Conservation (phyloP, 2,797 vertebrate species). For the Melanotaenia nigrans region DNA sequence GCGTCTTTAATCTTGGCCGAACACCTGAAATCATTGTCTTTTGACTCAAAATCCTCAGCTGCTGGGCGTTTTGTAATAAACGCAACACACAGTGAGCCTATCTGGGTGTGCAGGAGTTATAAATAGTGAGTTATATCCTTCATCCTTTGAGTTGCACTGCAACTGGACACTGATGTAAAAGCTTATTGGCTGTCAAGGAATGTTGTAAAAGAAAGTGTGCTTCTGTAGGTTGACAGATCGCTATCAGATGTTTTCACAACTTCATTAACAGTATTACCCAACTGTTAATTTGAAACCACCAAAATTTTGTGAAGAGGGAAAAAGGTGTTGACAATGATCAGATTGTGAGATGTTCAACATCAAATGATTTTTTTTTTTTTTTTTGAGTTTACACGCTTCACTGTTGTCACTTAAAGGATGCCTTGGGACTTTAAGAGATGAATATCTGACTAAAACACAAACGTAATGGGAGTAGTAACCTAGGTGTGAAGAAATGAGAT, state of each 20-base stretch:
- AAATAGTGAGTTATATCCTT: constrained; percentile 44
- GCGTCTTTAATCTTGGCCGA: not conserved
- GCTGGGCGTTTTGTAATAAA: constrained; percentile 11
- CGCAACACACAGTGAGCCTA: not conserved
- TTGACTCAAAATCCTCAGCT: constrained; percentile 6
- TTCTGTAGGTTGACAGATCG: constrained; percentile 43
- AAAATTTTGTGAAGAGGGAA: too few relatives aligned
- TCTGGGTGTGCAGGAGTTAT: constrained; percentile 34
- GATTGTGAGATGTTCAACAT: not conserved
- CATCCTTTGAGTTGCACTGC: constrained; percentile 23
- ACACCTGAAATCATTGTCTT: not conserved
- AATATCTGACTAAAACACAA: not conserved
- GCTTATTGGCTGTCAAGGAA: constrained; percentile 39
- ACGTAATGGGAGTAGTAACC: not conserved
- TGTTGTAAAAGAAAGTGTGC: constrained; percentile 53
- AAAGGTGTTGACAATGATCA: not conserved
- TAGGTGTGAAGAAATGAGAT: not conserved
- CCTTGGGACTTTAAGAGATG: too few relatives aligned
- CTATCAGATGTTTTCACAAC: constrained; percentile 43
- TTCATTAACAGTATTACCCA: constrained; percentile 52
- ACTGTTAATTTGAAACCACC: not conserved
- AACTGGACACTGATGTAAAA: constrained; percentile 63
- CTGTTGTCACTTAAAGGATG: too few relatives aligned
- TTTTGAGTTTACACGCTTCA: too few relatives aligned
- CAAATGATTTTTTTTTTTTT: too few relatives aligned